Evolutionary conservation across 2,797 vertebrate genomes (phyloP).

Genomic region (Clangula hyemalis): DNA sequence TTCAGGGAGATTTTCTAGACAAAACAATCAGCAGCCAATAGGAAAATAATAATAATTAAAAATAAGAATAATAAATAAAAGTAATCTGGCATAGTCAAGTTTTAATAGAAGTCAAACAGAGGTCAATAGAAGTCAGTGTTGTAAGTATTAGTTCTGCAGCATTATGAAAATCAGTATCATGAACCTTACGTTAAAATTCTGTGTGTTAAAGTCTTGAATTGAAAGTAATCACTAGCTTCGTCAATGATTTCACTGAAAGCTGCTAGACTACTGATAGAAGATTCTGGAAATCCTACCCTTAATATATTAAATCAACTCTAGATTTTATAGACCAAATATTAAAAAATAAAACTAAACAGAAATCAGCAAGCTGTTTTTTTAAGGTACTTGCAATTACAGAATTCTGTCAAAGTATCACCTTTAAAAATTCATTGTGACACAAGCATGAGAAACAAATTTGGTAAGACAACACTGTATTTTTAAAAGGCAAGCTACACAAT

Average conservation of each 20-base stretch:
- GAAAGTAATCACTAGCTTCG: background rate
- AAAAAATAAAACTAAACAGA: background rate
- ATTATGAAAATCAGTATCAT: background rate
- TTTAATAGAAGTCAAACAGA: background rate
- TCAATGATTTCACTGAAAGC: background rate
- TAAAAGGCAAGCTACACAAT: constrained; percentile 46
- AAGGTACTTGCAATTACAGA: background rate
- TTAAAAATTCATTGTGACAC: background rate
- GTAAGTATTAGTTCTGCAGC: background rate
- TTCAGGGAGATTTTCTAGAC: background rate
- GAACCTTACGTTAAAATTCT: background rate
- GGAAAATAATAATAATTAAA: background rate
- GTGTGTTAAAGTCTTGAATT: background rate
- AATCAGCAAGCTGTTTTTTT: background rate
- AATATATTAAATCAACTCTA: background rate
- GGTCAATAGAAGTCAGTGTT: background rate
- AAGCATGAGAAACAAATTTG: constrained; percentile 20
- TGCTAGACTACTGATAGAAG: background rate
- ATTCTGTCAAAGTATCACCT: background rate
- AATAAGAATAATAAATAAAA: background rate
- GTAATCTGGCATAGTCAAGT: background rate
- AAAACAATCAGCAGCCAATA: background rate
- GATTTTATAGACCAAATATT: background rate
- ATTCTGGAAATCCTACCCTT: background rate
- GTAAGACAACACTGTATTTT: background rate